phyloP scores from a whole-genome alignment of 2,113 vertebrate genomes.

The Phrynocephalus versicolor region DNA sequence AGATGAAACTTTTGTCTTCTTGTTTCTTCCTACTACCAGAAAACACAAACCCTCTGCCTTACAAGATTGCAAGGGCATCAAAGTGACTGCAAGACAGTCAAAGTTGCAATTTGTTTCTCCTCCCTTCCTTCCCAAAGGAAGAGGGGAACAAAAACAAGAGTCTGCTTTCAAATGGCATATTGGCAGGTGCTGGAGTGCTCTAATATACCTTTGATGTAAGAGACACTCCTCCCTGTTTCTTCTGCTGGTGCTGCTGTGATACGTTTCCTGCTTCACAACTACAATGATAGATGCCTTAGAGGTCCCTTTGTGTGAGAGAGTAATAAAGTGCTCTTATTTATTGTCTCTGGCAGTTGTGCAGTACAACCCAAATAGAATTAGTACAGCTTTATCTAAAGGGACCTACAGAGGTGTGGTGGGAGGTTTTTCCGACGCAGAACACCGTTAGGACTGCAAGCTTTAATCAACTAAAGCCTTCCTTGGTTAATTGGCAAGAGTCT shows the following conservation, averaged over 20 bases:
- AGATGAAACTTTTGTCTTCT: no score
- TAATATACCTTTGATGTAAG: not conserved
- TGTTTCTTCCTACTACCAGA: no score
- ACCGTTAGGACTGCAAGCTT: not conserved
- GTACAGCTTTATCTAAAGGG: not conserved
- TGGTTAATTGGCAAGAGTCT: conserved; percentile 4
- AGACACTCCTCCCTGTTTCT: not conserved
- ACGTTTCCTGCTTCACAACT: not conserved
- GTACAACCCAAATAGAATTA: not conserved
- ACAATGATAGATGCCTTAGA: not conserved
- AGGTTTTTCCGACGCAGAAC: not conserved
- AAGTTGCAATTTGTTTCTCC: conserved; percentile 5
- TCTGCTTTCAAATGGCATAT: not conserved
- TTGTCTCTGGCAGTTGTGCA: conserved; percentile 6
- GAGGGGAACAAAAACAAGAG: no score
- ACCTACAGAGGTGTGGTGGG: not conserved
- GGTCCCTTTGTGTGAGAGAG: not conserved
- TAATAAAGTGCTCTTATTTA: conserved; percentile 23
- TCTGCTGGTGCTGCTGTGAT: not conserved
- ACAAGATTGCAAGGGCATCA: not conserved
- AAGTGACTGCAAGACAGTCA: not conserved
- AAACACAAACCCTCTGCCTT: no score
- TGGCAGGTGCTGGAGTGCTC: not conserved
- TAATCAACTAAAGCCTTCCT: not conserved
- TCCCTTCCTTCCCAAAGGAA: not conserved